Base-by-base conservation (phyloP, 1,140 invertebrate species). In the Drosophila novamexicana region DNA sequence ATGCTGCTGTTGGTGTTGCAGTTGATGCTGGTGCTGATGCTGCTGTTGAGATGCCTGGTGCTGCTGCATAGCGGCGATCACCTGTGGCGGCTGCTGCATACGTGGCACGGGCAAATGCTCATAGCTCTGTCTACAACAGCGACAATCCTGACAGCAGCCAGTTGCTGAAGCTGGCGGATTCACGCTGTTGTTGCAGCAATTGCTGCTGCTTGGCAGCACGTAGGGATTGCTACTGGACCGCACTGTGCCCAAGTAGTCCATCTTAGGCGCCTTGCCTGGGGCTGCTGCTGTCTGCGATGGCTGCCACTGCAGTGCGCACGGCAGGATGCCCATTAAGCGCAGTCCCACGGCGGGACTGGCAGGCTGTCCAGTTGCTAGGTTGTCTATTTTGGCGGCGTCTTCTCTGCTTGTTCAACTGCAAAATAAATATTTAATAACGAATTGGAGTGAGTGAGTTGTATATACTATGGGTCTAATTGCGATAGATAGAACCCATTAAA, bases 101-200 rank as follows among this genome's bases (percentile, higher is more conserved):
- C 82, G 83, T 0, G 83, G 83, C 44, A 75, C 77, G 9, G 82
- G 82, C 65, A 86, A 54, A 16, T 86, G 82, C 76, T 86, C 82
- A 45, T 86, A 86, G 12, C 54, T 78, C 16, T 70, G 64, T 42
- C 53, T 44, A 45, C 68, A 79, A 44, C 82, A 73, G 1, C 47
- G 62, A 40, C 83, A 86, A 4, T 88, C 82, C 58, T 61, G 71
- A 10, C 79, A 79, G 68, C 79, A 76, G 16, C 50, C 47, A 14
- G 34, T 52, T 42, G 63, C 32, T 36, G 62, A 7, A 10, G 53
- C 5, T n/a, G 14, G 16, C 39, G 37, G 14, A 18, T 16, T 44
- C 18, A 0, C 10, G 54, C 16, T 56, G 29, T 18, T 63, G 9
- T 16, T 54, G 59, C 77, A 77, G 45, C 78, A 68, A 39, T 44